Base-by-base conservation (phyloP, 2,113 vertebrate genomes). In the Smithornis capensis region DNA sequence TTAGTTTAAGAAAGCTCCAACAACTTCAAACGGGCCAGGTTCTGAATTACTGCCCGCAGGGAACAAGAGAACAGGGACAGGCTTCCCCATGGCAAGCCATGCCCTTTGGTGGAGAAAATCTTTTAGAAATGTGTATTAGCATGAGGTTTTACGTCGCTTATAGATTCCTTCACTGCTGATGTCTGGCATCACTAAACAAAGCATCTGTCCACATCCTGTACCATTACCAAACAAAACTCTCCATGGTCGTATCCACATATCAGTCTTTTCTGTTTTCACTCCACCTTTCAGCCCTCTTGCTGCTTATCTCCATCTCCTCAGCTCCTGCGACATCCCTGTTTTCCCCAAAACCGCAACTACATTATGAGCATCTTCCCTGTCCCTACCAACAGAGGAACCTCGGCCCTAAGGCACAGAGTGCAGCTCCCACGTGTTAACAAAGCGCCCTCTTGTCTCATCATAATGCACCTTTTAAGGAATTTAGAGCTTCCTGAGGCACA, bases 71-170 rank as follows among this genome's bases (percentile, higher is more conserved):
- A 22, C 17, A 25, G 18, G 40, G 50, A 62, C 25, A 9, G 1
- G 40, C 64, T 44, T 52, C 35, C 50, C 40, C 64, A 17, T 2
- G 24, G n/a, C 50, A 53, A 50, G 12, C 31, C 31, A 6, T 2
- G 38, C 27, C 17, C 4, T 0, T 22, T 17, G 37, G 9, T 0
- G 3, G 12, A 55, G 38, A 83, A 37, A 59, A 45, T 40, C 0
- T 49, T 82, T 40, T 2, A 29, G 21, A 73, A 80, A 76, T 1
- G 0, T 3, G 7, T 31, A 19, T 57, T 49, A 25, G 11, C 42
- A 31, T 4, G 37, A 22, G 18, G 16, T 55, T 50, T 71, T 64
- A 44, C 29, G 31, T 14, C 21, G 18, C 14, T 85, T 21, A n/a
- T 28, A 27, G 50, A 21, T 56, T 49, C 21, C 25, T 44, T 68